A percentile compares a stretch with the other conserved stretches of the same genome.
Conservation (phyloP, 2,888 invertebrate species). For the Cerastis rubricosa region DNA sequence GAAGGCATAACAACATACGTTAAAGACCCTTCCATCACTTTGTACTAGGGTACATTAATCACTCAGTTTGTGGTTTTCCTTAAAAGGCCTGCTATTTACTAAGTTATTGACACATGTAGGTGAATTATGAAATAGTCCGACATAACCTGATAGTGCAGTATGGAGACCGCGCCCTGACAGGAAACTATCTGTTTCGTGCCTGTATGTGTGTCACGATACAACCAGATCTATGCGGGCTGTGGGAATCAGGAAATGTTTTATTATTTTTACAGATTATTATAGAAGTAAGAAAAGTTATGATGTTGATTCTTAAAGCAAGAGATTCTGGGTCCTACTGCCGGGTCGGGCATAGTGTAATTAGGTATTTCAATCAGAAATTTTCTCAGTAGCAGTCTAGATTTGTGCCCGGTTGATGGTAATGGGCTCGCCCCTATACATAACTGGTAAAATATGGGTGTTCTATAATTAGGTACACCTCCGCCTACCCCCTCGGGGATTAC, state of each 20-base stretch:
- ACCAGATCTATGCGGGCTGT: conserved; percentile 37
- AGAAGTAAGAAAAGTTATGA: neutral
- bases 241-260: conserved; percentile 20
- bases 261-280: neutral
- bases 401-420: no score
- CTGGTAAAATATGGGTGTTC: no score
- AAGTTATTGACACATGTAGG: conserved; percentile 39
- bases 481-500: no score
- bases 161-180: conserved; percentile 38
- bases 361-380: no score
- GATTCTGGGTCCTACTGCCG: no score
- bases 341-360: no score
- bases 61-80: neutral
- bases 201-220: conserved; percentile 29
- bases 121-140: conserved; percentile 46
- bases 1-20: neutral
- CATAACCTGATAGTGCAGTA: conserved; percentile 18
- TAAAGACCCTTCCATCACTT: neutral
- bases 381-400: no score
- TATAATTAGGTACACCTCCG: no score
- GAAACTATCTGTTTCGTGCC: conserved; percentile 12
- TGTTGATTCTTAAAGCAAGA: neutral
- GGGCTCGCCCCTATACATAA: no score
- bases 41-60: neutral
- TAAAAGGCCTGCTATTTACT: neutral